Percentiles rank a stretch among this genome's conserved stretches.
These are phyloP conservation scores for Ibycter americanus DNA, from an alignment of 2,797 vertebrate genomes.

Conservation along the genomic window DNA sequence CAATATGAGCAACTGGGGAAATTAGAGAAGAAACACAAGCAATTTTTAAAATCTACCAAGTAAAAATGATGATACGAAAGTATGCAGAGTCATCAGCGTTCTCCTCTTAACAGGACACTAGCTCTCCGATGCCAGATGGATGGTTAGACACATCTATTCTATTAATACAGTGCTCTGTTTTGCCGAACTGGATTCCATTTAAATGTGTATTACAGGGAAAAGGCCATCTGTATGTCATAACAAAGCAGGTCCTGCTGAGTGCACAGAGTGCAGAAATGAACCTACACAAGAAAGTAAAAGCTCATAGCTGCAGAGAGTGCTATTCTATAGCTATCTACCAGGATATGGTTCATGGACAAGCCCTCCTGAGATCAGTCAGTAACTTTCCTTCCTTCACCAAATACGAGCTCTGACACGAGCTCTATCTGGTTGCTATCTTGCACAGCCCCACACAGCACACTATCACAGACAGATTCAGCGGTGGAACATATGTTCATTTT, in stretches of 20 bases:
- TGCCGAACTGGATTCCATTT: not conserved
- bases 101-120: not conserved
- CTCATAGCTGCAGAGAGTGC: not conserved
- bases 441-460: not conserved
- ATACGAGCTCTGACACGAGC: accelerated
- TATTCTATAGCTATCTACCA: not conserved
- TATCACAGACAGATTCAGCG: not conserved
- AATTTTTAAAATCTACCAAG: not conserved
- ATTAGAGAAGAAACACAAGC: not conserved
- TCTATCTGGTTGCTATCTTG: not conserved
- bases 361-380: not conserved
- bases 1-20: not conserved
- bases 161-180: not conserved
- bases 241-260: not conserved
- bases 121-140: not conserved
- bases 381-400: not conserved
- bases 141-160: not conserved
- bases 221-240: not conserved
- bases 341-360: accelerated
- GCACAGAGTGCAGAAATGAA: accelerated
- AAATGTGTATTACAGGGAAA: not conserved
- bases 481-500: not conserved
- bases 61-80: not conserved
- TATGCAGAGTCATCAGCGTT: not conserved
- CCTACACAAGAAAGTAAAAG: not conserved